Evolutionary conservation across 2,797 vertebrate species (phyloP).

Genomic region (Apogon talboti): DNA sequence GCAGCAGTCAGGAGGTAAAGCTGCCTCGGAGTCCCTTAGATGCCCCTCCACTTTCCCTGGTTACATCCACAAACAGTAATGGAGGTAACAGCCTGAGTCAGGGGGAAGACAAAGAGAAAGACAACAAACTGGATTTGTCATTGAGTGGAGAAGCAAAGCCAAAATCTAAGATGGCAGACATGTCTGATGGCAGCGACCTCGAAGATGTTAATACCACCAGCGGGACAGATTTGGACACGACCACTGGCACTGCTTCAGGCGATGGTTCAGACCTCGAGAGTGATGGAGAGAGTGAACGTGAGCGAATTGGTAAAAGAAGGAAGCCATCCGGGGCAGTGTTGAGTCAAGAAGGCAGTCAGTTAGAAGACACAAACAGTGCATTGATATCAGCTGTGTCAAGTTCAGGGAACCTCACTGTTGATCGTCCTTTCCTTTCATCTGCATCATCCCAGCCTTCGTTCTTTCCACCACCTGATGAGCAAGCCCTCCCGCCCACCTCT

Average conservation of each 20-base stretch:
- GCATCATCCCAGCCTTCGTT: conserved; percentile 90
- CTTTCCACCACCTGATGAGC: conserved; percentile 96
- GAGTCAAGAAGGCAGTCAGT: conserved; percentile 81
- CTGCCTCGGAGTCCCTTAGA: conserved; percentile 90
- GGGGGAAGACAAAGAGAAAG: conserved; percentile 85
- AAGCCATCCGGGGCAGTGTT: conserved; percentile 77
- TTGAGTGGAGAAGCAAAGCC: conserved; percentile 93
- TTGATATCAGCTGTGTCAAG: conserved; percentile 82
- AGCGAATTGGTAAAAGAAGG: conserved; percentile 84
- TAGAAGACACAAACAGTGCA: conserved; percentile 84
- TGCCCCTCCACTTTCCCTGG: conserved; percentile 86
- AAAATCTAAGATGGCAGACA: conserved; percentile 92
- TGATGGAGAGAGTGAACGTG: conserved; percentile 97
- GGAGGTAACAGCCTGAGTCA: conserved; percentile 74
- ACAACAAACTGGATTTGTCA: conserved; percentile 85
- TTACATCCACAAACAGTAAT: conserved; percentile 87
- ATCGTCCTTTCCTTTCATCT: conserved; percentile 90
- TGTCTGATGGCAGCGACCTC: conserved; percentile 98
- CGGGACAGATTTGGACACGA: conserved; percentile 98
- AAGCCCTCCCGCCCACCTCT: conserved; percentile 87
- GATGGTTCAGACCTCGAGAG: conserved; percentile 92
- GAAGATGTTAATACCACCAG: conserved; percentile 97
- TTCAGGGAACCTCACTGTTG: conserved; percentile 90
- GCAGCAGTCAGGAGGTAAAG: conserved; percentile 89
- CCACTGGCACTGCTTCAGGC: conserved; percentile 94